Conservation (phyloP, 1,140 invertebrate genomes). For the Pachyrhynchus sulphureomaculatus region DNA sequence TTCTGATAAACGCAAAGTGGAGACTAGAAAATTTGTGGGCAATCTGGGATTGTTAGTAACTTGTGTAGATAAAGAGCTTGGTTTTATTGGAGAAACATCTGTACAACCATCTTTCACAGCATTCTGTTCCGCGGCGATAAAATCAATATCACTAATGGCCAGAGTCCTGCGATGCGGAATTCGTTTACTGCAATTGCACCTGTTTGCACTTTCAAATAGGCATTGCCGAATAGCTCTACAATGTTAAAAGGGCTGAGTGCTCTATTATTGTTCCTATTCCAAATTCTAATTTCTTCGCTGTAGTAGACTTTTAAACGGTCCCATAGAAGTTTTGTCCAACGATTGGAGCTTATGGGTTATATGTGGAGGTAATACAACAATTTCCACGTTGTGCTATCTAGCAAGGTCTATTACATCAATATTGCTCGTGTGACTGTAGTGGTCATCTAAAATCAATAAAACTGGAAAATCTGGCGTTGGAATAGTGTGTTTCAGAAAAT, state of each 20-base stretch:
- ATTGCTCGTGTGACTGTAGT: constrained; percentile 41
- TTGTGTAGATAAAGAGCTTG: too few relatives aligned
- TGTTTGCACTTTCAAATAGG: constrained; percentile 38
- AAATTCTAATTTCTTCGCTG: constrained; percentile 22
- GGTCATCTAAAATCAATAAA: constrained; percentile 43
- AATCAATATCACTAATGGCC: constrained; percentile 42
- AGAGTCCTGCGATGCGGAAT: constrained; percentile 43
- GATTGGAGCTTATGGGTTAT: constrained; percentile 48
- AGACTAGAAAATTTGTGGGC: too few relatives aligned
- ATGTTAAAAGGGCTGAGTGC: constrained; percentile 31
- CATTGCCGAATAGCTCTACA: constrained; percentile 36
- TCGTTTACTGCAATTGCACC: constrained; percentile 41
- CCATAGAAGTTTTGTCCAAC: constrained; percentile 45
- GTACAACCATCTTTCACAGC: background rate
- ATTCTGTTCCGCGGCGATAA: background rate
- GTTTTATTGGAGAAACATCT: background rate
- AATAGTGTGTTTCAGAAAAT: background rate
- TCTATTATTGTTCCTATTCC: background rate
- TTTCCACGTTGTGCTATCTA: constrained; percentile 36
- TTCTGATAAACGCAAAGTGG: too few relatives aligned
- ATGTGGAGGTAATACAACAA: constrained; percentile 46
- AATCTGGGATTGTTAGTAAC: too few relatives aligned
- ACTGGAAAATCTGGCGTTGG: constrained; percentile 36
- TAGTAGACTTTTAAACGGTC: constrained; percentile 31
- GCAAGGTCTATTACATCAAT: constrained; percentile 40